Conservation (phyloP, 2,113 vertebrate species). For the Phrynosoma blainvillii region DNA sequence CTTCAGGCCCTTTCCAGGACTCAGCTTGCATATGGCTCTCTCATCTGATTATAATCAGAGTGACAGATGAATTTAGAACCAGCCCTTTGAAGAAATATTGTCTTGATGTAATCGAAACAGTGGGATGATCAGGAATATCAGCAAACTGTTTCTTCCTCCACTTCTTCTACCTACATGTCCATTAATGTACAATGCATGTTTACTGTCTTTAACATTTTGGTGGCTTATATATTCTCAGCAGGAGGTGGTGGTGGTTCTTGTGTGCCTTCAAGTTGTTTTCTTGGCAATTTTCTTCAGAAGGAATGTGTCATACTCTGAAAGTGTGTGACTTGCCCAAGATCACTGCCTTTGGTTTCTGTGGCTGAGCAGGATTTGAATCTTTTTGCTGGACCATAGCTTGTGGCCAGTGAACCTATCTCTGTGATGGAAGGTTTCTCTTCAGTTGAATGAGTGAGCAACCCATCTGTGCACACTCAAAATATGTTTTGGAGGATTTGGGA, state of each 20-base stretch:
- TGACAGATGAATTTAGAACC: constrained; percentile 82
- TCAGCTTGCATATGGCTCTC: constrained; percentile 83
- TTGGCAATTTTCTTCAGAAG: too few relatives aligned
- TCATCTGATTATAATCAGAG: constrained; percentile 78
- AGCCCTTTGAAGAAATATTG: constrained; percentile 83
- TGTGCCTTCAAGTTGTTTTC: too few relatives aligned
- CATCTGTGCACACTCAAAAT: not conserved
- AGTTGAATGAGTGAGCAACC: not conserved
- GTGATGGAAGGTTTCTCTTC: not conserved
- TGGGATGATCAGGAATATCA: constrained; percentile 86
- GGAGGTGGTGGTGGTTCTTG: too few relatives aligned
- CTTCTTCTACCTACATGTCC: constrained; percentile 74
- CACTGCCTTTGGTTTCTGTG: too few relatives aligned
- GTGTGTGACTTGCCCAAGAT: too few relatives aligned
- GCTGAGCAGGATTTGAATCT: too few relatives aligned
- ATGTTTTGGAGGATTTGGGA: not conserved
- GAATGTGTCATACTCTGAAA: too few relatives aligned
- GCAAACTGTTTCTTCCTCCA: constrained; percentile 84
- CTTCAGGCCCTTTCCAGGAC: constrained; percentile 84
- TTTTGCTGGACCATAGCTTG: not conserved
- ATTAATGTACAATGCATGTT: constrained; percentile 78
- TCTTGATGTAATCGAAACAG: constrained; percentile 86
- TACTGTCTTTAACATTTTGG: constrained; percentile 82
- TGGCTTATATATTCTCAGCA: not conserved
- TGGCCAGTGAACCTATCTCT: not conserved